These are phyloP conservation scores for Origma solitaria DNA, from an alignment of 2,113 vertebrate species.

Conservation along the genomic window DNA sequence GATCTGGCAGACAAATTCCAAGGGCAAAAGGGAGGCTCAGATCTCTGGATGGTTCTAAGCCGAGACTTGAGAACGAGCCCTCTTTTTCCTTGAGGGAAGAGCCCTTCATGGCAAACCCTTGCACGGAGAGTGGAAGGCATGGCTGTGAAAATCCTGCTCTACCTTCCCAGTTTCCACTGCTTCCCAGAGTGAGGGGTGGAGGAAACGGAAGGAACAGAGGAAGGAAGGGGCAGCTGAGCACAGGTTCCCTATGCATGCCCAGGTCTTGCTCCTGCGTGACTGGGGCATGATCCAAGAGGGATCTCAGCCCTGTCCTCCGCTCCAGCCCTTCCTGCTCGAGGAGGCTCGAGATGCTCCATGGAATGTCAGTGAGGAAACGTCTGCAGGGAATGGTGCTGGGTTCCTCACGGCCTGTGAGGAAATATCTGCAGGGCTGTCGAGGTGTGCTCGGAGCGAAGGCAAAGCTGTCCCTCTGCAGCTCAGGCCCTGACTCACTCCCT, in stretches of 20 bases:
- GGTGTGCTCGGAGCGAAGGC: not conserved
- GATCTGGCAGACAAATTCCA: not conserved
- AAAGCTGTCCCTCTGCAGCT: not conserved
- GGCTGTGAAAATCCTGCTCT: not conserved
- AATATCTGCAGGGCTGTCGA: not conserved
- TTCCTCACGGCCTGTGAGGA: not conserved
- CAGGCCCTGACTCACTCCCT: conserved; percentile 30
- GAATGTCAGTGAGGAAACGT: not conserved
- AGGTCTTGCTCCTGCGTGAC: not conserved
- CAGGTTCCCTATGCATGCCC: fast-evolving
- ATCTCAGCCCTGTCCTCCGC: not conserved
- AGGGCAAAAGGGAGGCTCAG: not conserved
- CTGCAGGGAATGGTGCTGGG: too few relatives aligned
- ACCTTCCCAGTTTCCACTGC: not conserved
- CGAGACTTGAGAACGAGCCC: not conserved
- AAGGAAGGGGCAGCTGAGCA: not conserved
- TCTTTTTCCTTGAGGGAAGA: not conserved
- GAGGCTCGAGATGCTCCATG: not conserved
- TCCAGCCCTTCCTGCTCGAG: not conserved
- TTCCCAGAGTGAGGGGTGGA: fast-evolving
- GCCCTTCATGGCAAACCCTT: not conserved
- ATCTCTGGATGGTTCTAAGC: not conserved
- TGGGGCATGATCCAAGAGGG: not conserved
- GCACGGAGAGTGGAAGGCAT: fast-evolving
- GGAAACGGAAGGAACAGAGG: not conserved